Evolutionary conservation across 2,888 invertebrate species (phyloP).

Genomic region (Cataglyphis livida): DNA sequence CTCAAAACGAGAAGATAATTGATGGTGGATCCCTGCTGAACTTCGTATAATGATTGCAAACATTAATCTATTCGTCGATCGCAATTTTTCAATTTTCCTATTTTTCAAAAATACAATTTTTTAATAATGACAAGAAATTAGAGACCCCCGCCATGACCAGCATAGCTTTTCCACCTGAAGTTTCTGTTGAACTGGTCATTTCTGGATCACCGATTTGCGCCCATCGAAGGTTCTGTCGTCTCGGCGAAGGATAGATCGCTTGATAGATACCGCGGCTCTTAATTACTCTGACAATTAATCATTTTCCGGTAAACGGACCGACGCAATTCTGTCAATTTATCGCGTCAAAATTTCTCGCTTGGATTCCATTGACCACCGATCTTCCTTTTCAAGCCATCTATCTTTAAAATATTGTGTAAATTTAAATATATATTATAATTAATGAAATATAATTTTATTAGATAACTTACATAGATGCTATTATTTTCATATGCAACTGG

Average conservation of each 20-base stretch:
- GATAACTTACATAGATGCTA: background rate
- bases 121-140: background rate
- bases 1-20: conserved; percentile 34
- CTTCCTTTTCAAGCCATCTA: background rate
- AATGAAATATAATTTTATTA: no score
- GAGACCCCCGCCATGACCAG: background rate
- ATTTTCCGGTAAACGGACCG: conserved; percentile 44
- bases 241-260: conserved; percentile 29
- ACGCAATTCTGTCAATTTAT: conserved; percentile 50
- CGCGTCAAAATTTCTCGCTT: conserved; percentile 46
- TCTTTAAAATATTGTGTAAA: conserved; percentile 16
- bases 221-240: conserved; percentile 2
- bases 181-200: conserved; percentile 6
- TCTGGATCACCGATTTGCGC: background rate
- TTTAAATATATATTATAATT: background rate
- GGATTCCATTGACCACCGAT: conserved; percentile 21
- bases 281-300: conserved; percentile 54
- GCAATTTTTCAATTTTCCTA: background rate
- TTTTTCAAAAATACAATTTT: background rate
- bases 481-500: background rate
- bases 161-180: background rate
- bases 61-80: conserved; percentile 7
- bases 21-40: background rate
- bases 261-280: conserved; percentile 33
- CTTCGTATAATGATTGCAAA: background rate